Conservation (phyloP, 2,888 invertebrate species). For the Melanostoma scalare region DNA sequence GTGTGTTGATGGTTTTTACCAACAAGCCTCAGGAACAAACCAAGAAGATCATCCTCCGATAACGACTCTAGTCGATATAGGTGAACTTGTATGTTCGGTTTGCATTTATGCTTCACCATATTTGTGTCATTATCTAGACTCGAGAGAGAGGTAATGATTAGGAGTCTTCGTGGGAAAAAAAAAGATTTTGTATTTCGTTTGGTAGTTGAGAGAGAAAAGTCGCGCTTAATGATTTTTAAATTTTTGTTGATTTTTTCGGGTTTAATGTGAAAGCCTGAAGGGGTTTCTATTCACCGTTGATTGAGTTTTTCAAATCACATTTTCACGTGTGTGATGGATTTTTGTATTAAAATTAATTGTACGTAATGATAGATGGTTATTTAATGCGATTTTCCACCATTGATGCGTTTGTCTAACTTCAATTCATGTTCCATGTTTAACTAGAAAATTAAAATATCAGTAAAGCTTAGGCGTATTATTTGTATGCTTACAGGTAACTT, state of each 20-base stretch:
- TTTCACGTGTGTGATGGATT: constrained; percentile 16
- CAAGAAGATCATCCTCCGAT: constrained; percentile 40
- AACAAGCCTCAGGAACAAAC: constrained; percentile 16
- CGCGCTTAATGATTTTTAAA: constrained; percentile 60
- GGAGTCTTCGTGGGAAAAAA: constrained; percentile 64
- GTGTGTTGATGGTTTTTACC: neutral
- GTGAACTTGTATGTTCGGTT: constrained; percentile 20
- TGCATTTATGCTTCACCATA: constrained; percentile 26
- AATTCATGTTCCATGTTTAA: constrained; percentile 26
- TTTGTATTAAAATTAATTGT: constrained; percentile 19
- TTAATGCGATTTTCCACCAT: constrained; percentile 46
- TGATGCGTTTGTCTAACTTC: constrained; percentile 36
- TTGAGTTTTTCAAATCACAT: constrained; percentile 41
- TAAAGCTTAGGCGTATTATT: constrained; percentile 11
- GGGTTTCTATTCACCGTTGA: constrained; percentile 12
- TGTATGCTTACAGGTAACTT: neutral
- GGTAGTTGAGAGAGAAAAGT: constrained; percentile 3
- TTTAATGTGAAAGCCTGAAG: constrained; percentile 60
- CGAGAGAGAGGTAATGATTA: constrained; percentile 45
- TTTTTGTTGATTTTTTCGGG: constrained; percentile 65
- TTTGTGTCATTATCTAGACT: constrained; percentile 53
- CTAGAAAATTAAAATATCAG: constrained; percentile 39
- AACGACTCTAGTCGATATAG: constrained; percentile 34
- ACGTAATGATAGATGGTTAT: constrained; percentile 58
- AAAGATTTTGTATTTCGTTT: neutral